A percentile compares a stretch with the other conserved stretches of the same genome.
Conservation (phyloP, 2,113 vertebrate genomes). For the Pontoporia blainvillei region DNA sequence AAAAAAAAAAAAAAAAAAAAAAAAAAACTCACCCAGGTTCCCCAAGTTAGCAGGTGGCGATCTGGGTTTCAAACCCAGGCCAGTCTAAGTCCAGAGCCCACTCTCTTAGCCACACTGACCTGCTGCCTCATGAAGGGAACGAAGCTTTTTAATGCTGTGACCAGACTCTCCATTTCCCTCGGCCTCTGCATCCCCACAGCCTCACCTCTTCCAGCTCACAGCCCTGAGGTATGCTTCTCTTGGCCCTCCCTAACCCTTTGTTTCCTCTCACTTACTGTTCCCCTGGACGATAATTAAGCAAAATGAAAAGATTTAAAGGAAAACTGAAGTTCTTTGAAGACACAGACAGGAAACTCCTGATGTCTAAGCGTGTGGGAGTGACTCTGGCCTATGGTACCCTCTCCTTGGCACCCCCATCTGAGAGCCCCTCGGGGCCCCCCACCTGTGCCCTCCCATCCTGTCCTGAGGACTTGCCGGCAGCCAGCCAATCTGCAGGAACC, state of each 20-base stretch:
- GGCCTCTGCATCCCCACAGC: neutral
- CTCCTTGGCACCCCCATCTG: too few species aligned
- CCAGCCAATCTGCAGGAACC: neutral
- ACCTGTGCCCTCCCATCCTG: neutral
- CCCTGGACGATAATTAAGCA: slow-evolving; percentile 52
- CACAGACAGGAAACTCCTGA: slow-evolving; percentile 41
- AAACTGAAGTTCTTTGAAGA: slow-evolving; percentile 26
- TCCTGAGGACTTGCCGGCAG: neutral
- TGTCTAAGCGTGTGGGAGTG: slow-evolving; percentile 45
- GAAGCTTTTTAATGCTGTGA: neutral
- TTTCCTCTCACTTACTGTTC: slow-evolving; percentile 59
- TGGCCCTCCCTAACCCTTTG: slow-evolving; percentile 55
- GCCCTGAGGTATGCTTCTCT: slow-evolving; percentile 35
- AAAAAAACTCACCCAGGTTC: neutral
- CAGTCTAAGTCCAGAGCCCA: fast-evolving
- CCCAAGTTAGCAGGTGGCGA: neutral
- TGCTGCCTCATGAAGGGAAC: fast-evolving
- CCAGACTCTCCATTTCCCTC: neutral
- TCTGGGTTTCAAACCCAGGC: neutral
- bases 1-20: too few species aligned
- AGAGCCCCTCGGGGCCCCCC: neutral
- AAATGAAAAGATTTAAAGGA: slow-evolving; percentile 52
- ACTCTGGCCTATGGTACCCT: neutral
- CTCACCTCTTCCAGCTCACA: neutral
- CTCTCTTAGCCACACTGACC: neutral